phyloP scores from a whole-genome alignment of 2,113 vertebrate species.

The Eudorcas thomsonii region DNA sequence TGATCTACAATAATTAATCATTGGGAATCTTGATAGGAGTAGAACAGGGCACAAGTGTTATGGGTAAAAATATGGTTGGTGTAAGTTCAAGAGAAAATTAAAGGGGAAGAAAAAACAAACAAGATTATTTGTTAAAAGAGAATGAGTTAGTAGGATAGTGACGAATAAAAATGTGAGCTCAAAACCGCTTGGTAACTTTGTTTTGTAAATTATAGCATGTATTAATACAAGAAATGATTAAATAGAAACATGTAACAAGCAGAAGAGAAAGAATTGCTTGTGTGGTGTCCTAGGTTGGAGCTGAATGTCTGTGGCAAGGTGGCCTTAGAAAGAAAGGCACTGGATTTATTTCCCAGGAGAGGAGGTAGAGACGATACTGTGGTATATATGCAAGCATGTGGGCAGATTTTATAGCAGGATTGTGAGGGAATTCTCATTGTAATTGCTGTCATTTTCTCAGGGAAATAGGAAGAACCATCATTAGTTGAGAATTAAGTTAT shows the following conservation, averaged over 20 bases:
- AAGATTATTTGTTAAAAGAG: neutral
- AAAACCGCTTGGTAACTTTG: neutral
- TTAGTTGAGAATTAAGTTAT: neutral
- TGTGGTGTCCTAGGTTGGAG: neutral
- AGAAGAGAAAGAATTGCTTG: neutral
- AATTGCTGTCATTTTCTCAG: neutral
- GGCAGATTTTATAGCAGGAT: neutral
- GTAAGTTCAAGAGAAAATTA: neutral
- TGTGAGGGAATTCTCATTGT: neutral
- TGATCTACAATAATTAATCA: neutral
- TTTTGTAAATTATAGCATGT: neutral
- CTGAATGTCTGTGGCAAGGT: neutral
- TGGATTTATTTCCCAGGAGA: neutral
- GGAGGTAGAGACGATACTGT: too few relatives aligned
- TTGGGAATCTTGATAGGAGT: neutral
- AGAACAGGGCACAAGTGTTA: neutral
- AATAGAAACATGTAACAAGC: neutral
- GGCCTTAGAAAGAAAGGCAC: neutral
- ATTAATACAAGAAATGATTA: neutral
- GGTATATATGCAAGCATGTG: neutral
- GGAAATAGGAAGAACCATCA: neutral
- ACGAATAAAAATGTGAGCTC: neutral
- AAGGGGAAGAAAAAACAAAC: neutral
- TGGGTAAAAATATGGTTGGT: neutral
- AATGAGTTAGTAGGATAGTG: neutral